Evolutionary conservation across 35 echinoderm and acorn worm genomes (phyloP).

Genomic region (Chiridota heheva): DNA sequence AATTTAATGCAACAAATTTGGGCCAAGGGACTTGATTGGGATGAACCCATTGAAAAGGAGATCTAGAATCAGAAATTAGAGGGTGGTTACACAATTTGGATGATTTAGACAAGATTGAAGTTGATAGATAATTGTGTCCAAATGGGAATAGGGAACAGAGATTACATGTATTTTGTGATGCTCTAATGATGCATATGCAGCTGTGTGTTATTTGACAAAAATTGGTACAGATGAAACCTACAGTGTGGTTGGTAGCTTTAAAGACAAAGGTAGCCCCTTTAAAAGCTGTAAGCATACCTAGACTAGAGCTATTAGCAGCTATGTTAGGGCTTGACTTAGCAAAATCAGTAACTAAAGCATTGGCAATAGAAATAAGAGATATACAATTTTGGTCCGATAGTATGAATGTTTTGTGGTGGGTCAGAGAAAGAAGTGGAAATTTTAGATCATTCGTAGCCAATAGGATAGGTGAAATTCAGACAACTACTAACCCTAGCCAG

Average conservation of each 20-base stretch:
- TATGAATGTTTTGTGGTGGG: conserved; percentile 41
- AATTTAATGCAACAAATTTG: conserved; percentile 31
- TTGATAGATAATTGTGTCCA: conserved; percentile 35
- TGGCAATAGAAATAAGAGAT: conserved; percentile 14
- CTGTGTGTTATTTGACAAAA: conserved; percentile 3
- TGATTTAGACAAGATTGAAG: conserved; percentile 25
- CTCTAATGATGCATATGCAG: not conserved
- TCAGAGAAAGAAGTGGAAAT: conserved; percentile 16
- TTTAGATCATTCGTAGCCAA: conserved; percentile 50
- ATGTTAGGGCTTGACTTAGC: conserved; percentile 35
- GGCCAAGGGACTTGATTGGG: conserved; percentile 36
- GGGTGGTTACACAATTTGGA: conserved; percentile 17
- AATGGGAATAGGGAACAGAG: not conserved
- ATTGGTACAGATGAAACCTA: too few relatives aligned
- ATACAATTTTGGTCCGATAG: conserved; percentile 51
- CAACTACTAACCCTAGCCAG: conserved; percentile 27
- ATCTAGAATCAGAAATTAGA: conserved; percentile 26
- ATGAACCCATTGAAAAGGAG: conserved; percentile 33
- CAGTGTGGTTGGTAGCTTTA: not conserved
- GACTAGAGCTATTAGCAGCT: conserved; percentile 45
- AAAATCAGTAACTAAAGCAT: not conserved
- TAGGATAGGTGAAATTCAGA: conserved; percentile 43
- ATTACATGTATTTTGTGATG: conserved; percentile 24
- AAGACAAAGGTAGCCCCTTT: conserved; percentile 36
- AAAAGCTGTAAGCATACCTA: conserved; percentile 39